Percentiles rank a stretch among this genome's conserved stretches.
Conservation (phyloP, 1,140 invertebrate genomes). For the Aphelenchoides fujianensis region DNA sequence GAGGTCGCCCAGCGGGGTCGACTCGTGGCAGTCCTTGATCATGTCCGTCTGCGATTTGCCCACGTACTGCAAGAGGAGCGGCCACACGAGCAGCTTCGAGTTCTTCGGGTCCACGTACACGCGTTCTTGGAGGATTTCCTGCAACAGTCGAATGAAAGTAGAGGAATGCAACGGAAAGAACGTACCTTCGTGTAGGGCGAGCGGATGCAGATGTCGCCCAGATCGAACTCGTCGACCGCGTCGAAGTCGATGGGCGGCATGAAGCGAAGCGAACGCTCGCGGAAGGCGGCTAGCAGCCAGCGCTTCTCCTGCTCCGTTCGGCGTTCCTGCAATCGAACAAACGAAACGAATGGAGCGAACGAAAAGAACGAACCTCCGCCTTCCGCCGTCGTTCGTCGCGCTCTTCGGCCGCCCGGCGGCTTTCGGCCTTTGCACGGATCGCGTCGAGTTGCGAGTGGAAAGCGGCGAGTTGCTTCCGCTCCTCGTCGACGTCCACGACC, state of each 20-base stretch:
- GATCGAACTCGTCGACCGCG: slow-evolving; percentile 37
- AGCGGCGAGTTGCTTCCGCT: slow-evolving; percentile 18
- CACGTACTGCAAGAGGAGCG: slow-evolving; percentile 78
- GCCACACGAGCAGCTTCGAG: slow-evolving; percentile 72
- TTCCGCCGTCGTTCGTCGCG: slow-evolving; percentile 30
- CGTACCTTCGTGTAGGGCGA: slow-evolving; percentile 20
- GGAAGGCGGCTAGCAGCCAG: slow-evolving; percentile 33
- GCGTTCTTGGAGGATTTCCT: slow-evolving; percentile 8
- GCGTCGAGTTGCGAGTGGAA: slow-evolving; percentile 29
- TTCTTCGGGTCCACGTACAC: slow-evolving; percentile 63
- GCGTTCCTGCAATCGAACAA: slow-evolving; percentile 31
- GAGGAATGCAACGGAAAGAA: slow-evolving; percentile 22
- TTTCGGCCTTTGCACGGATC: slow-evolving; percentile 21
- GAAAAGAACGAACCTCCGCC: slow-evolving; percentile 25
- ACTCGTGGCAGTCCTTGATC: slow-evolving; percentile 59
- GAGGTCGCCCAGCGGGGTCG: slow-evolving; percentile 31
- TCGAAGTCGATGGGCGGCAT: slow-evolving; percentile 37
- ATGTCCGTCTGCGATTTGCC: slow-evolving; percentile 68
- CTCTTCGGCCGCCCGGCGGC: slow-evolving; percentile 23
- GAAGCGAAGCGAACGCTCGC: slow-evolving; percentile 34
- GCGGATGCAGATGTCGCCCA: slow-evolving; percentile 20
- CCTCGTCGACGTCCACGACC: too few species aligned
- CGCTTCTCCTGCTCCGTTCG: slow-evolving; percentile 27
- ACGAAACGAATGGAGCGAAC: slow-evolving; percentile 18
- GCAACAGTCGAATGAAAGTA: slow-evolving; percentile 15